Base-by-base conservation (phyloP, 1,140 invertebrate species). In the Camponotus vicinus region DNA sequence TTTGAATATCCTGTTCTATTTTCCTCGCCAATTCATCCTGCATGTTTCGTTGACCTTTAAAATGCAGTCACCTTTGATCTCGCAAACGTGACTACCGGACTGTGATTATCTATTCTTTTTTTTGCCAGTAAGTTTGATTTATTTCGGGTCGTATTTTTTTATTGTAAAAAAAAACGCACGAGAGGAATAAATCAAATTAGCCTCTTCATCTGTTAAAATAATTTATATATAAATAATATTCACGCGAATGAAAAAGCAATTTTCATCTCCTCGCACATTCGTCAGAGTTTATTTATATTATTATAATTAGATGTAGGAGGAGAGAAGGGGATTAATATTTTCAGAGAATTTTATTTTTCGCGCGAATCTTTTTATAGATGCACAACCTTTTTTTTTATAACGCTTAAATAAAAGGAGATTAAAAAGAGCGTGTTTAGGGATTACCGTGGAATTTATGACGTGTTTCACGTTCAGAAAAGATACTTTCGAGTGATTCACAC, bases 21-120 rank as follows among this genome's bases (percentile, higher is more conserved):
- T 77, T 70, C 34, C 63, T 55, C 63, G 76, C 8, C 64, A 40
- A 80, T 70, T 80, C 37, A 37, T 57, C 13, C 64, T 57, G 66
- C 21, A 32, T 70, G 49, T 70, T 57, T 66, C 66, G 78, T 80
- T 80, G 78, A 80, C 78, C 66, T 66, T 70, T 70, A 70, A 55
- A 70, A 32, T 37, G 49, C 18, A 80, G 15, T 21, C 40, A 18
- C 7, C 63, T 59, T 80, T 70, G 64, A 70, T 70, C 21, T 70
- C 13, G 13, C 52, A 3, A 57, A 80, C 21, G 8, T 21, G 49
- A 70, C 64, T 15, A 52, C 21, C 49, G 27, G 27, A 8, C n/a
- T 42, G 34, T 70, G 64, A 70, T 80, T 70, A 55, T 9, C 66
- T 42, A 18, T 55, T 70, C 6, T 40, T 40, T 18, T 55, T 70